A percentile compares a stretch with the other conserved stretches of the same genome.
Evolutionary conservation across 2,888 invertebrate genomes (phyloP).

Genomic region (Gymnoscelis rufifasciata): DNA sequence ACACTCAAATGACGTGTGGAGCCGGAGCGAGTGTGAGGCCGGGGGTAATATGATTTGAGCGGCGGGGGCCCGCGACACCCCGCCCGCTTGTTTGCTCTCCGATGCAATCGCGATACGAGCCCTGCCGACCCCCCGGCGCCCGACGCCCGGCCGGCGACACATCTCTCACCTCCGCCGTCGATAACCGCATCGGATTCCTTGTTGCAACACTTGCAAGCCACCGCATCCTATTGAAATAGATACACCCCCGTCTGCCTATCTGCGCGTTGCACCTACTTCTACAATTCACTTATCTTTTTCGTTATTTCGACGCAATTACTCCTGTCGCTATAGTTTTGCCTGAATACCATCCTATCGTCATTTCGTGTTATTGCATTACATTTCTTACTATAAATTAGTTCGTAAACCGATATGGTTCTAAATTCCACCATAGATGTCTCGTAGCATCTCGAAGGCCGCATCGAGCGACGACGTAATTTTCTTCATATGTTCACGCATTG

Average conservation of each 20-base stretch:
- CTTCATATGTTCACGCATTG: conserved; percentile 50
- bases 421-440: conserved; percentile 49
- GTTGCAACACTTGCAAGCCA: conserved; percentile 63
- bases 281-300: too few relatives aligned
- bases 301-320: too few relatives aligned
- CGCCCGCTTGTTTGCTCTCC: conserved; percentile 78
- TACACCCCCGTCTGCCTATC: conserved; percentile 56
- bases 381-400: too few relatives aligned
- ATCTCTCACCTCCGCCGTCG: conserved; percentile 73
- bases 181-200: conserved; percentile 78
- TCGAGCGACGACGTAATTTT: conserved; percentile 50
- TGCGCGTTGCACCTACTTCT: conserved; percentile 41
- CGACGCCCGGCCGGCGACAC: conserved; percentile 51
- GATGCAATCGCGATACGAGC: conserved; percentile 77
- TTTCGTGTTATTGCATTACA: too few relatives aligned
- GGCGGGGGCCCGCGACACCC: conserved; percentile 64
- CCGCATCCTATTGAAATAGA: conserved; percentile 75
- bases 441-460: conserved; percentile 37
- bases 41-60: conserved; percentile 79
- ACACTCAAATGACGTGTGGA: conserved; percentile 84
- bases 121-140: conserved; percentile 39
- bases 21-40: conserved; percentile 60
- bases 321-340: too few relatives aligned
- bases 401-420: conserved; percentile 44
- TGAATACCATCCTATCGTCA: too few relatives aligned